Evolutionary conservation across 2,888 invertebrate genomes (phyloP).

Genomic region (Cerastis rubricosa): DNA sequence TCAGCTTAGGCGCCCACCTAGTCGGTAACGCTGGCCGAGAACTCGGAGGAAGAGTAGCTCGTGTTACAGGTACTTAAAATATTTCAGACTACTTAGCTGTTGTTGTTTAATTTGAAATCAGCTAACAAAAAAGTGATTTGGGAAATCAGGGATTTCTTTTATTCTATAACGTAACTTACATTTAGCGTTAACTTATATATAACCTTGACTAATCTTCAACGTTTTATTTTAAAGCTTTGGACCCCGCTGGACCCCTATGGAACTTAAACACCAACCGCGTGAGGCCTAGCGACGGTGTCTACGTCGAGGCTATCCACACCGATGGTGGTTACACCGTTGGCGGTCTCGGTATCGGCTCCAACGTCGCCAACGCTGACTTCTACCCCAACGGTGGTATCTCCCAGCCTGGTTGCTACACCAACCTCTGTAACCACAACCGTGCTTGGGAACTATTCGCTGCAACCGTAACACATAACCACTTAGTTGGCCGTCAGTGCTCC

Average conservation of each 20-base stretch:
- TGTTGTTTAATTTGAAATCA: neutral
- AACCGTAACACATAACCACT: slow-evolving; percentile 73
- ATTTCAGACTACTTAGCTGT: neutral
- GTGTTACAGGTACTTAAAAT: slow-evolving; percentile 75
- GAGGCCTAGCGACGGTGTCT: slow-evolving; percentile 75
- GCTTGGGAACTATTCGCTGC: slow-evolving; percentile 78
- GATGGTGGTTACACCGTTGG: slow-evolving; percentile 68
- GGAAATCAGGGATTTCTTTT: slow-evolving; percentile 2
- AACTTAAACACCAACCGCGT: slow-evolving; percentile 68
- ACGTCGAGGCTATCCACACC: slow-evolving; percentile 79
- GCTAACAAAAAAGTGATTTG: neutral
- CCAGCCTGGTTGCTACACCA: slow-evolving; percentile 77
- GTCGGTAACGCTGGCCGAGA: slow-evolving; percentile 80
- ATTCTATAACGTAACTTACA: neutral
- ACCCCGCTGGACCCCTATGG: slow-evolving; percentile 71
- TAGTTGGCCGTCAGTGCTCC: slow-evolving; percentile 71
- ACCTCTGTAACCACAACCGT: slow-evolving; percentile 76
- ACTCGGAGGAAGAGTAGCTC: slow-evolving; percentile 73
- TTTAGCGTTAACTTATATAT: neutral
- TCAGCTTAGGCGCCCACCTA: slow-evolving; percentile 84
- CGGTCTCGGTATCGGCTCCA: slow-evolving; percentile 84
- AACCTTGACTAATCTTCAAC: neutral
- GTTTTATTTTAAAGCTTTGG: slow-evolving; percentile 48
- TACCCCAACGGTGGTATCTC: slow-evolving; percentile 89
- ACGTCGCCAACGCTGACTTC: slow-evolving; percentile 89